These are phyloP conservation scores for Choloepus didactylus DNA, from an alignment of 2,797 vertebrate species.

Conservation along the genomic window DNA sequence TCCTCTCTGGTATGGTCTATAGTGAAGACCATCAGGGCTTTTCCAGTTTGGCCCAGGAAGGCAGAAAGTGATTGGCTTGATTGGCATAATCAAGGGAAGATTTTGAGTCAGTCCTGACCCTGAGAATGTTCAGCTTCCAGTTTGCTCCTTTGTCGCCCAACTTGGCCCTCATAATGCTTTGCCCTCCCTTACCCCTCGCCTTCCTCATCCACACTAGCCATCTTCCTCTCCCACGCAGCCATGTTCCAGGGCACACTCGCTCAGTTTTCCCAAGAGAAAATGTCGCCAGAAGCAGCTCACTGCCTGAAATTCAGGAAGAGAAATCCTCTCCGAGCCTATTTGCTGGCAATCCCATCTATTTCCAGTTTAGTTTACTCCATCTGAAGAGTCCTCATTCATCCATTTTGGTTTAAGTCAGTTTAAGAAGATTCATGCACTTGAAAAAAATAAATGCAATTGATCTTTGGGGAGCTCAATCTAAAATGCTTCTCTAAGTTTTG, in stretches of 20 bases:
- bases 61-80: not conserved
- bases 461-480: not conserved
- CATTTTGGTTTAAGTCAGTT: slow-evolving; percentile 49
- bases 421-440: slow-evolving; percentile 12
- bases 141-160: not conserved
- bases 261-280: not conserved
- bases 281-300: not conserved
- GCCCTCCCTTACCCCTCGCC: not conserved
- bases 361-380: not conserved
- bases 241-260: not conserved
- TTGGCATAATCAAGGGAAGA: not conserved
- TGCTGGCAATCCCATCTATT: not conserved
- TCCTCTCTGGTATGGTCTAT: not conserved
- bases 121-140: not conserved
- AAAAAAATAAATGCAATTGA: not conserved
- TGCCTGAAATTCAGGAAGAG: not conserved
- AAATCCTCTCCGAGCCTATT: not conserved
- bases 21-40: not conserved
- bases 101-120: not conserved
- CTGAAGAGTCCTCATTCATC: not conserved
- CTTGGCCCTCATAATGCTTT: rapidly evolving
- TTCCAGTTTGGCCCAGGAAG: not conserved
- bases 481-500: not conserved
- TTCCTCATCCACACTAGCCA: too few relatives aligned
- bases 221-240: not conserved